Evolutionary conservation across 2,888 invertebrate genomes (phyloP).

Genomic region (Acrobasis suavella): DNA sequence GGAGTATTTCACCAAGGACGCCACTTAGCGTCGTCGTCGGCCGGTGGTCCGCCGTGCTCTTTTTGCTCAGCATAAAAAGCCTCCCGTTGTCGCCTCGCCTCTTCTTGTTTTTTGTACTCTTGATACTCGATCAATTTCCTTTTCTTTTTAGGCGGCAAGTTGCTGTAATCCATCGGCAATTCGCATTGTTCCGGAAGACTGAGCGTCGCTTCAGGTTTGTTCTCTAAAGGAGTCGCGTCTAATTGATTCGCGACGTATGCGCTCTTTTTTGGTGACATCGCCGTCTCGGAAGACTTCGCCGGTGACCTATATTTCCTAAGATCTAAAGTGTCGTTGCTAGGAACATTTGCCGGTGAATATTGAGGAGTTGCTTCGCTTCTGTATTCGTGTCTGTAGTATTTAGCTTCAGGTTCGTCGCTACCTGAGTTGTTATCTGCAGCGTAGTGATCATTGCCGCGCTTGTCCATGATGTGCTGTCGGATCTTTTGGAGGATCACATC

Average conservation of each 20-base stretch:
- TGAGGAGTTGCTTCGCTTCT: constrained; percentile 57
- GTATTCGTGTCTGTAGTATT: constrained; percentile 66
- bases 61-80: constrained; percentile 70
- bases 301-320: constrained; percentile 75
- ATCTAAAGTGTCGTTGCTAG: constrained; percentile 66
- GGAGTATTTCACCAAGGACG: constrained; percentile 64
- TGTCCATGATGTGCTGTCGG: constrained; percentile 79
- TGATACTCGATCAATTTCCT: constrained; percentile 80
- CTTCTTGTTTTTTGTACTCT: constrained; percentile 78
- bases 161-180: constrained; percentile 77
- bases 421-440: constrained; percentile 46
- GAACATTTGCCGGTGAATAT: constrained; percentile 50
- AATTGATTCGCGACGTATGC: constrained; percentile 45
- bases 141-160: constrained; percentile 79
- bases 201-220: constrained; percentile 56
- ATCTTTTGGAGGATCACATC: constrained; percentile 79
- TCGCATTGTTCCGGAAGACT: constrained; percentile 74
- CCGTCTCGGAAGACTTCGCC: constrained; percentile 43
- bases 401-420: constrained; percentile 48
- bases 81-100: constrained; percentile 68
- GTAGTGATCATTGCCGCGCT: constrained; percentile 62
- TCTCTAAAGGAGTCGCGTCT: constrained; percentile 53
- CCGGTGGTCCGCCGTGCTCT: constrained; percentile 57
- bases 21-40: constrained; percentile 69
- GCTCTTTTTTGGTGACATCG: constrained; percentile 48